phyloP scores from a whole-genome alignment of 2,888 invertebrate genomes.

The Lomographa bimaculata region DNA sequence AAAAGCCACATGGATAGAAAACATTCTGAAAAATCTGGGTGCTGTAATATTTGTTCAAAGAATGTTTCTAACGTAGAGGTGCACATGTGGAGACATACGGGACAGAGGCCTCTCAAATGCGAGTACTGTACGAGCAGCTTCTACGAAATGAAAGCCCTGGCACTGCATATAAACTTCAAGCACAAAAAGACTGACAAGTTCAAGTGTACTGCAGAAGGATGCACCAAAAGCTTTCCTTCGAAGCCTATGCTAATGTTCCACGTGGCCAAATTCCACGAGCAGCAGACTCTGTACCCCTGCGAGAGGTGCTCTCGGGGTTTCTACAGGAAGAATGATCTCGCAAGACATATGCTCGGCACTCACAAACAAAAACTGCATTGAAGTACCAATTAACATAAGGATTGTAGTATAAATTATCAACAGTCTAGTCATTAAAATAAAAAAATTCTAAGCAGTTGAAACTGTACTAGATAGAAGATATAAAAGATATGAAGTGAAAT shows the following conservation, averaged over 20 bases:
- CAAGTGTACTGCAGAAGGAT: constrained; percentile 58
- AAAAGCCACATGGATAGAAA: constrained; percentile 76
- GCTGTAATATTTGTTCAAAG: constrained; percentile 75
- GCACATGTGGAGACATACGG: constrained; percentile 82
- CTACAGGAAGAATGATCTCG: constrained; percentile 70
- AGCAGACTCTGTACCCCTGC: constrained; percentile 61
- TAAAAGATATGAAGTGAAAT: too few relatives aligned
- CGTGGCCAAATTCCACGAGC: constrained; percentile 60
- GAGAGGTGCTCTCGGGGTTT: constrained; percentile 66
- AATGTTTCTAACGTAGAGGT: constrained; percentile 78
- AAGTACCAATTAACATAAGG: too few relatives aligned
- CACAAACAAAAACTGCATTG: constrained; percentile 59
- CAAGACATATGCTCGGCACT: constrained; percentile 64
- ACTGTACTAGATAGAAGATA: too few relatives aligned
- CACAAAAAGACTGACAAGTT: constrained; percentile 62
- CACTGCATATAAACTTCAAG: constrained; percentile 64
- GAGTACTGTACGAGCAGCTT: constrained; percentile 64
- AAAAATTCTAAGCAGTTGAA: too few relatives aligned
- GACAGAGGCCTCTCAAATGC: constrained; percentile 70
- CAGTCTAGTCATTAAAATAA: too few relatives aligned
- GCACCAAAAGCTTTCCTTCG: constrained; percentile 58
- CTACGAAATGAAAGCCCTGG: constrained; percentile 55
- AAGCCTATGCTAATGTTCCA: constrained; percentile 67
- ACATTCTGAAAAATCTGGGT: constrained; percentile 81
- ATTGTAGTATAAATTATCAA: too few relatives aligned